Percentiles rank a stretch among this genome's conserved stretches.
Conservation (phyloP, 2,113 vertebrate species). For the Engraulis encrasicolus region DNA sequence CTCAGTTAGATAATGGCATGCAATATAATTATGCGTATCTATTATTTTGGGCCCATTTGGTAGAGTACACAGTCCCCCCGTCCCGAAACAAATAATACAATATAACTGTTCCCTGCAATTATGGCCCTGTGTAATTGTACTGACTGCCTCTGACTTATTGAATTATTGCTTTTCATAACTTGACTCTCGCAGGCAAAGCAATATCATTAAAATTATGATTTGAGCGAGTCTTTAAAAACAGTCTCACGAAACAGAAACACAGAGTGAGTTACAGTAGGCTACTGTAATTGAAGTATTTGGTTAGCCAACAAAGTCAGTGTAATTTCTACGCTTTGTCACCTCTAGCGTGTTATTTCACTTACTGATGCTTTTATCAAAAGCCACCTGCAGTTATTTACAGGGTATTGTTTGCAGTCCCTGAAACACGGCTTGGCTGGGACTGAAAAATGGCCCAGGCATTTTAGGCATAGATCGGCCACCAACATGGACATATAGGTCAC, state of each 20-base stretch:
- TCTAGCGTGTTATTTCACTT: not conserved
- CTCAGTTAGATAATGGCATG: not conserved
- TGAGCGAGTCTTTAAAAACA: not conserved
- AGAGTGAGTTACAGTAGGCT: not conserved
- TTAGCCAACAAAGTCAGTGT: not conserved
- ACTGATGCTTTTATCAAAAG: not conserved
- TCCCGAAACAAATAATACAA: not conserved
- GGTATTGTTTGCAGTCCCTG: too few relatives aligned
- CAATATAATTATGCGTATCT: not conserved
- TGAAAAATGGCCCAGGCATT: too few relatives aligned
- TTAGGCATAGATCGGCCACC: too few relatives aligned
- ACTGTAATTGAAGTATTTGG: not conserved
- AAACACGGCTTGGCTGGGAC: too few relatives aligned
- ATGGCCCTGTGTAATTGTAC: not conserved
- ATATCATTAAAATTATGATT: not conserved
- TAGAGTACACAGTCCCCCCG: not conserved
- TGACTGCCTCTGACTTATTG: not conserved
- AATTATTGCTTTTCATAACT: slow-evolving; percentile 2
- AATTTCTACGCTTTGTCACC: not conserved
- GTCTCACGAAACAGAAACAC: not conserved
- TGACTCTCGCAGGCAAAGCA: not conserved
- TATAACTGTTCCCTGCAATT: not conserved
- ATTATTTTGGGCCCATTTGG: not conserved
- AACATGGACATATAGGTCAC: too few relatives aligned
- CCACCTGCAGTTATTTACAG: too few relatives aligned